Conservation (phyloP, 2,113 vertebrate genomes). For the Corvus hawaiiensis region DNA sequence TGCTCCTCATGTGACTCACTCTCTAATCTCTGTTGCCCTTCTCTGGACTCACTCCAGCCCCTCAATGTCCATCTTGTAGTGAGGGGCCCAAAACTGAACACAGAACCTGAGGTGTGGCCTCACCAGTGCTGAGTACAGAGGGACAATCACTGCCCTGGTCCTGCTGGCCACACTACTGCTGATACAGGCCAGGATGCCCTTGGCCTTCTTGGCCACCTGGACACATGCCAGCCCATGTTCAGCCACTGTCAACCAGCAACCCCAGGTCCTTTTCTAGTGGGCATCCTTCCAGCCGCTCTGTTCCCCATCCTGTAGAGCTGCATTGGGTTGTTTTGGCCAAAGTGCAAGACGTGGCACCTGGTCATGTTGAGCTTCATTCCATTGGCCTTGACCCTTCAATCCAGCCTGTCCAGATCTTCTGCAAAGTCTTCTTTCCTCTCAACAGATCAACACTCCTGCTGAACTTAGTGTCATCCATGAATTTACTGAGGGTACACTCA, state of each 20-base stretch:
- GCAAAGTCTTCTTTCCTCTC: background rate
- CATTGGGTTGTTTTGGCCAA: background rate
- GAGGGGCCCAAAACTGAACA: background rate
- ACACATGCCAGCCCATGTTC: rapidly evolving
- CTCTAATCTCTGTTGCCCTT: background rate
- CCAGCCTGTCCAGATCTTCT: background rate
- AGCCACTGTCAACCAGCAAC: background rate
- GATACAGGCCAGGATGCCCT: background rate
- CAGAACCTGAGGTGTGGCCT: rapidly evolving
- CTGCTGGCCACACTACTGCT: background rate
- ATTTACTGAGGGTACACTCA: background rate
- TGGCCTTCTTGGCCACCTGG: background rate
- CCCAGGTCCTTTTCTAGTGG: background rate
- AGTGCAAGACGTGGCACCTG: background rate
- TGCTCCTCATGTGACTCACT: background rate
- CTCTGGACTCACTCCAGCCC: background rate
- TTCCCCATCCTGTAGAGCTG: background rate
- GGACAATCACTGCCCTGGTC: background rate
- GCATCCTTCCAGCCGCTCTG: background rate
- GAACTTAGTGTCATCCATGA: background rate
- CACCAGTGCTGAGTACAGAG: rapidly evolving
- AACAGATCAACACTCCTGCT: background rate
- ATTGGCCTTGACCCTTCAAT: background rate
- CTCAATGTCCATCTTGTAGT: background rate
- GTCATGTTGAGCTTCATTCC: background rate